phyloP scores from a whole-genome alignment of 2,113 vertebrate genomes.

The Naja naja region DNA sequence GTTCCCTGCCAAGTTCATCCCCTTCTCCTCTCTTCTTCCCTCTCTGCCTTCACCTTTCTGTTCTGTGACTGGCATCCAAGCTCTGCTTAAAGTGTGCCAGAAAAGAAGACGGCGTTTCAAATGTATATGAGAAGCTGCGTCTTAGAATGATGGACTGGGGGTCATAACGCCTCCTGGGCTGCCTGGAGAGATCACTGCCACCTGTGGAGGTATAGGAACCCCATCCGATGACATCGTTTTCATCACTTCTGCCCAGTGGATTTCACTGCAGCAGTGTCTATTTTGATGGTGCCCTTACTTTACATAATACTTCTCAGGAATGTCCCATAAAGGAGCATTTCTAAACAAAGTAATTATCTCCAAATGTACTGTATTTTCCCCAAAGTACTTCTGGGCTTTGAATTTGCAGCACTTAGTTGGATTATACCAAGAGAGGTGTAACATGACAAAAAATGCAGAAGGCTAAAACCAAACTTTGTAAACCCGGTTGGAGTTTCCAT shows the following conservation, averaged over 20 bases:
- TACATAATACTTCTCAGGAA: background rate
- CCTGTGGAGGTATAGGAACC: background rate
- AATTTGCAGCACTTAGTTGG: background rate
- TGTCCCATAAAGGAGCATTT: background rate
- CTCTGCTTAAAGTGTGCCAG: background rate
- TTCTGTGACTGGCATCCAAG: rapidly evolving
- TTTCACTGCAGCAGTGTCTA: conserved; percentile 58
- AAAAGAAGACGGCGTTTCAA: background rate
- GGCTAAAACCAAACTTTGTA: background rate
- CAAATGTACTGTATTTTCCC: background rate
- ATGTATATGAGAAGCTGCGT: background rate
- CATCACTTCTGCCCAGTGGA: background rate
- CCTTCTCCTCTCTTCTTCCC: rapidly evolving
- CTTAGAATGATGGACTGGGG: background rate
- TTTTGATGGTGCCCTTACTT: conserved; percentile 54
- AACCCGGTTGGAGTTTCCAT: background rate
- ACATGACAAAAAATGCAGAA: background rate
- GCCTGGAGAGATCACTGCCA: background rate
- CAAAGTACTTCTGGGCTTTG: background rate
- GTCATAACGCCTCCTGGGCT: background rate
- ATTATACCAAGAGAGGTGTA: background rate
- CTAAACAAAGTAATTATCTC: too few species aligned
- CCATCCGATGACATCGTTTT: background rate
- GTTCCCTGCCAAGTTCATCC: conserved; percentile 69
- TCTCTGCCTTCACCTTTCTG: background rate